phyloP scores from a whole-genome alignment of 2,797 vertebrate species.

The Clarias fuscus region DNA sequence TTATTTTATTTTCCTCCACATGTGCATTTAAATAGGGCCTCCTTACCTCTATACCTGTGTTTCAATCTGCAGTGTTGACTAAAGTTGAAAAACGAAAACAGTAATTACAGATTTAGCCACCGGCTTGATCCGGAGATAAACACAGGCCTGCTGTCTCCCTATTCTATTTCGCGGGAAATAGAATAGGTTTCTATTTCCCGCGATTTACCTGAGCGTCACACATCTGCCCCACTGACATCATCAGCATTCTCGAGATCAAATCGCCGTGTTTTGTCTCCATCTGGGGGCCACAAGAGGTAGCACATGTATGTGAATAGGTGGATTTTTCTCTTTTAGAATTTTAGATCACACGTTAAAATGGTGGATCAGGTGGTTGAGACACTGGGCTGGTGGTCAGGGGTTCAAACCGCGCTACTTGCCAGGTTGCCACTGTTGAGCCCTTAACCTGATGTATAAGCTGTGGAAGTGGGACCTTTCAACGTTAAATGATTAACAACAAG shows the following conservation, averaged over 20 bases:
- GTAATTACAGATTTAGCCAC: neutral
- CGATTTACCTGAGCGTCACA: constrained; percentile 31
- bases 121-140: neutral
- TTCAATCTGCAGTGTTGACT: neutral
- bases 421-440: too few relatives aligned
- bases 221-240: neutral
- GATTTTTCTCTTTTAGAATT: neutral
- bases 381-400: too few relatives aligned
- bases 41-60: neutral
- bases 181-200: constrained; percentile 35
- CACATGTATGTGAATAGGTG: neutral
- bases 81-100: neutral
- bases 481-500: too few relatives aligned
- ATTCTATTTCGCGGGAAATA: too few relatives aligned
- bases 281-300: neutral
- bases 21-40: too few relatives aligned
- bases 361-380: too few relatives aligned
- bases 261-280: neutral
- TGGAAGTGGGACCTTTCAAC: too few relatives aligned
- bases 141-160: constrained; percentile 11
- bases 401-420: too few relatives aligned
- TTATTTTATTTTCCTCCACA: neutral
- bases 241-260: neutral
- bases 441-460: too few relatives aligned
- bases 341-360: too few relatives aligned